Evolutionary conservation across 2,797 vertebrate genomes (phyloP).

Genomic region (Tapirus indicus): DNA sequence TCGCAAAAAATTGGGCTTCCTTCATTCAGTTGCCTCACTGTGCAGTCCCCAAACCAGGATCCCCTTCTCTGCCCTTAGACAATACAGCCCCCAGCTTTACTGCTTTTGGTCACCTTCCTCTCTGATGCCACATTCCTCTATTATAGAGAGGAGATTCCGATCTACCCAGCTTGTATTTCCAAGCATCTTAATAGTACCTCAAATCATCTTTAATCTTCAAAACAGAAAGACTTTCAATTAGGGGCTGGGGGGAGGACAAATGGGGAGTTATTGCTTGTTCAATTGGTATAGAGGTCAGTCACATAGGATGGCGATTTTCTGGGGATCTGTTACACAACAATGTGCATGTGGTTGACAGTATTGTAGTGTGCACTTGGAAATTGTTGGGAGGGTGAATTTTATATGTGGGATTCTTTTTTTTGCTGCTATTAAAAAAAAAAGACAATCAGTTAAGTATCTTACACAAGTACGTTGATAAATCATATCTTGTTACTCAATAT

Average conservation of each 20-base stretch:
- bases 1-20: background rate
- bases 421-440: background rate
- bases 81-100: background rate
- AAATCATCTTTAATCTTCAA: background rate
- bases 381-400: background rate
- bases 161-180: background rate
- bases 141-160: background rate
- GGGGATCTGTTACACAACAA: background rate
- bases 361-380: background rate
- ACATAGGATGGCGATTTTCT: background rate
- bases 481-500: background rate
- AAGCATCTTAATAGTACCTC: background rate
- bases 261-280: background rate
- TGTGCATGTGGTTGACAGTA: background rate
- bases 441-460: background rate
- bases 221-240: background rate
- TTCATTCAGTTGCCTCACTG: background rate
- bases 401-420: background rate
- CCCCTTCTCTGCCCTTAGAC: background rate
- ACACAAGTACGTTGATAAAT: background rate
- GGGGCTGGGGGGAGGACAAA: fast-evolving
- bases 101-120: background rate
- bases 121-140: background rate
- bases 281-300: background rate
- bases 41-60: background rate